Evolutionary conservation across 2,113 vertebrate species (phyloP).

Genomic region (Neodontobutis hainanensis): DNA sequence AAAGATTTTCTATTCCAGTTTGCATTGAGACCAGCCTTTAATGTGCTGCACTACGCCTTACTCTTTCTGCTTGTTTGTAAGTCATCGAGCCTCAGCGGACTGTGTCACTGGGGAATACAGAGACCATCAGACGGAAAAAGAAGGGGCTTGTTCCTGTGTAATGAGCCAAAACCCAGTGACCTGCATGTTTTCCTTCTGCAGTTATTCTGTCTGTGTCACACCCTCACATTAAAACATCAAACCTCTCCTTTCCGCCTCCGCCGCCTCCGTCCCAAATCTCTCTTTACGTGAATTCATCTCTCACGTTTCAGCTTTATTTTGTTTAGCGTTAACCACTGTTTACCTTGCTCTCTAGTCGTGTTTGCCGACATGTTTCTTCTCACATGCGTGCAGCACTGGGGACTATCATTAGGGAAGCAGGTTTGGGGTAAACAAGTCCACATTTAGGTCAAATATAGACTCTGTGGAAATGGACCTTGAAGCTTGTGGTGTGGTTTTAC

Average conservation of each 20-base stretch:
- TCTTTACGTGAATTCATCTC: conserved; percentile 56
- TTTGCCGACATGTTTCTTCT: conserved; percentile 38
- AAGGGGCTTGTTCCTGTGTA: conserved; percentile 41
- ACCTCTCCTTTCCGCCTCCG: conserved; percentile 28
- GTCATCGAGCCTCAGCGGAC: not conserved
- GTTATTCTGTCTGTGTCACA: conserved; percentile 47
- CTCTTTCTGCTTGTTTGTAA: too few relatives aligned
- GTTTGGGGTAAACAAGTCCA: conserved; percentile 48
- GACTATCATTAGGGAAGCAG: conserved; percentile 33
- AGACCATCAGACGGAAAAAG: conserved; percentile 20
- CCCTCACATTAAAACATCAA: conserved; percentile 52
- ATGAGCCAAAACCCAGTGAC: conserved; percentile 32
- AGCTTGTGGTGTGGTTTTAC: not conserved
- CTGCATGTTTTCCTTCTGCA: conserved; percentile 44
- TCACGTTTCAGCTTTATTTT: conserved; percentile 63
- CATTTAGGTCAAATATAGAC: conserved; percentile 44
- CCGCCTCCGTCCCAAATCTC: conserved; percentile 8
- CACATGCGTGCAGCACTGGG: not conserved
- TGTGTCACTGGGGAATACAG: not conserved
- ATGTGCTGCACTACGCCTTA: too few relatives aligned
- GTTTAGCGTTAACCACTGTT: conserved; percentile 47
- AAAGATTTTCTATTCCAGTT: too few relatives aligned
- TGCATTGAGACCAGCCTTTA: too few relatives aligned
- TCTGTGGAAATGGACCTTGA: not conserved
- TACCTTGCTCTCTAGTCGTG: conserved; percentile 30